Base-by-base conservation (phyloP, 2,113 vertebrate genomes). In the Garra rufa region DNA sequence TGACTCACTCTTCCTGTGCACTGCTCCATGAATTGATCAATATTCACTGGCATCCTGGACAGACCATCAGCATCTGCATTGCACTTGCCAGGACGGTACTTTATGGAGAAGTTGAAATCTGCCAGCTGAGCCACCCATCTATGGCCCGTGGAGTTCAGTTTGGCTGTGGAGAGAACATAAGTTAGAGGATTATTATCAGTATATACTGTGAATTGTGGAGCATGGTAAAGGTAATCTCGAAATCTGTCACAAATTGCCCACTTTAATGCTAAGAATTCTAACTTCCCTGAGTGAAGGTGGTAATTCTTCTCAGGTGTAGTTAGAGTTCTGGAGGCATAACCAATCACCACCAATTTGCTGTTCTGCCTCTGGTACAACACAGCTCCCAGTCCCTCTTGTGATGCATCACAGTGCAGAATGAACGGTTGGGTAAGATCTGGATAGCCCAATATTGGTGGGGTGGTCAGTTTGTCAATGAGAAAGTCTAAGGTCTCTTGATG, bases 261-360 rank as follows among this genome's bases (percentile, higher is more conserved):
- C 41, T 82, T 82, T 52, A 82, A 21, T 28, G 81, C 69, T 43
- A 67, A 79, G 30, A 83, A 76, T 43, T 83, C 83, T 69, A 79
- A 57, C 83, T 84, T 84, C 24, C 70, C 83, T 34, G 73, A 88
- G 30, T 88, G 84, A n/a, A 88, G n/a, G 24, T 83, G 75, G 9
- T 88, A 83, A 28, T 85, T 88, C 17, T 83, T 85, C 21, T 87
- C 65, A 30, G 52, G 75, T 4, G 59, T 24, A 1, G 84, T 88
- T 4, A 88, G 38, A 34, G 80, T 86, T 13, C 76, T 43, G 24
- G 69, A 88, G 0, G 81, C 83, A 74, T 87, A 84, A 6, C 26
- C 87, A 50, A n/a, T n/a, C n/a, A n/a, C n/a, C n/a, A n/a, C n/a
- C n/a, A 85, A 21, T 48, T 83, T 83, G 3, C 81, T 76, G 13